Evolutionary conservation across 30 jellyfish, hydroid and myxozoan species (phyloP).

Genomic region (Aurelia sp.): DNA sequence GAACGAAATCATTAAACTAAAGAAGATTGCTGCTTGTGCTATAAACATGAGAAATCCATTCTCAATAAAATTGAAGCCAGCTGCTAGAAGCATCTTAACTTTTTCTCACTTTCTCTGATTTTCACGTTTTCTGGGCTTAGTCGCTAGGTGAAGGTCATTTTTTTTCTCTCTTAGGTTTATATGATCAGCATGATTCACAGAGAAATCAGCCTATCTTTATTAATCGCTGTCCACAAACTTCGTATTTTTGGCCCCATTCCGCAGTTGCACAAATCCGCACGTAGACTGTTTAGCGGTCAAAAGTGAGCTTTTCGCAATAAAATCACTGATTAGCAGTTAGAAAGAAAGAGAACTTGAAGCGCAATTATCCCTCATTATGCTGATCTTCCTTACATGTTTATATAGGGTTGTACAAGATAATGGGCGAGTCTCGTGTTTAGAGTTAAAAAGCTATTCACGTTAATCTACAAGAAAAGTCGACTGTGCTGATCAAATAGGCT

Average conservation of each 20-base stretch:
- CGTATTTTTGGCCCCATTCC: constrained; percentile 22
- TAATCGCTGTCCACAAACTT: constrained; percentile 51
- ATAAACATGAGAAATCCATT: not conserved
- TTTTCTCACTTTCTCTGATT: constrained; percentile 30
- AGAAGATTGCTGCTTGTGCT: no score
- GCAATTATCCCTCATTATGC: constrained; percentile 32
- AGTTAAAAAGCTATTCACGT: not conserved
- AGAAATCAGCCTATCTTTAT: constrained; percentile 34
- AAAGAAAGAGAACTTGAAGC: constrained; percentile 41
- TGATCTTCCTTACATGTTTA: constrained; percentile 1
- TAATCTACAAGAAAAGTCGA: constrained; percentile 21
- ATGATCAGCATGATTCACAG: constrained; percentile 50
- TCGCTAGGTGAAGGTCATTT: constrained; percentile 64
- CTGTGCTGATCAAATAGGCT: constrained; percentile 35
- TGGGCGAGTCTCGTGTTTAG: constrained; percentile 29
- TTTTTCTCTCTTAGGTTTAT: constrained; percentile 53
- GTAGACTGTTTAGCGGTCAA: constrained; percentile 36
- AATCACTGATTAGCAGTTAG: constrained; percentile 45
- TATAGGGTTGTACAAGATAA: constrained; percentile 10
- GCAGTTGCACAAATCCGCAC: constrained; percentile 35
- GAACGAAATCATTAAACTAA: no score
- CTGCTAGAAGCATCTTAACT: constrained; percentile 36
- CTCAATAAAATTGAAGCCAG: constrained; percentile 3
- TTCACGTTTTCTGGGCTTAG: constrained; percentile 48
- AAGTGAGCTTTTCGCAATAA: constrained; percentile 21